A percentile compares a stretch with the other conserved stretches of the same genome.
These are phyloP conservation scores for Menura novaehollandiae DNA, from an alignment of 2,113 vertebrate species.

Conservation along the genomic window DNA sequence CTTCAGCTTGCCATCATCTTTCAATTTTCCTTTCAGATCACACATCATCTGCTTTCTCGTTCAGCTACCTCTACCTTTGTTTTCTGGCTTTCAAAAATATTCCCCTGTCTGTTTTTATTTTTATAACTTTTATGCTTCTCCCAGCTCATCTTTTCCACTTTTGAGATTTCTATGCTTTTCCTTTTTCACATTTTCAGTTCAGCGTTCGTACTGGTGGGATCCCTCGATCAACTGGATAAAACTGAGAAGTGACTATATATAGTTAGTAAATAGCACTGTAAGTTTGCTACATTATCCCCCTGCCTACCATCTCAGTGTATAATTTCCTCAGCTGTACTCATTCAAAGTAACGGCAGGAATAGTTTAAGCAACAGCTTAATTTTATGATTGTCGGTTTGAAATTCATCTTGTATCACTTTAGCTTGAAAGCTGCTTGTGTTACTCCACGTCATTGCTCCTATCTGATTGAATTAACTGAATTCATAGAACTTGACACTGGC, in stretches of 20 bases:
- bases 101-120: not conserved
- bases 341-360: not conserved
- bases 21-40: not conserved
- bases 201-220: not conserved
- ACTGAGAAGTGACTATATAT: not conserved
- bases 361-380: not conserved
- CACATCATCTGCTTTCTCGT: not conserved
- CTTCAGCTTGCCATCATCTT: accelerated
- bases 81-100: not conserved
- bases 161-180: not conserved
- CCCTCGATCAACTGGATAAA: not conserved
- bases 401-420: not conserved
- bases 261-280: not conserved
- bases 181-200: not conserved
- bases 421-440: not conserved
- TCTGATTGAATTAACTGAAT: not conserved
- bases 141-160: not conserved
- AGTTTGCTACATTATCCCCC: not conserved
- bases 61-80: not conserved
- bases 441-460: not conserved
- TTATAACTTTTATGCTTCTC: not conserved
- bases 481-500: not conserved
- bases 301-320: not conserved
- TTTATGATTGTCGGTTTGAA: not conserved
- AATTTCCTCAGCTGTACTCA: not conserved